phyloP scores from a whole-genome alignment of 2,797 vertebrate species.

The Limosa lapponica region DNA sequence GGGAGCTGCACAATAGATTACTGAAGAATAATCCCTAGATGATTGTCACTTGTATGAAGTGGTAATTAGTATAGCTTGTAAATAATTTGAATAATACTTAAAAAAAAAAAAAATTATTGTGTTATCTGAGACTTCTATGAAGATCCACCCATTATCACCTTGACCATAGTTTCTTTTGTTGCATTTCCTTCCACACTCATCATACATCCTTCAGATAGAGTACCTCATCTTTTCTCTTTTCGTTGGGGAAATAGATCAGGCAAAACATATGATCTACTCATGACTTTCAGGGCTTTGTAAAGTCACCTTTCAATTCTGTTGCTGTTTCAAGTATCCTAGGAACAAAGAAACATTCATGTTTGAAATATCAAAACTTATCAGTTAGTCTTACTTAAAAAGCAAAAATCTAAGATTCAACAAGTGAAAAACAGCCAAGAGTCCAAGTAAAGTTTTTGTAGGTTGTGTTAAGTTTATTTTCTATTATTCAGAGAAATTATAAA shows the following conservation, averaged over 20 bases:
- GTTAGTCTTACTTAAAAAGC: not conserved
- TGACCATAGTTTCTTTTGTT: not conserved
- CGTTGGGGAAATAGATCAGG: not conserved
- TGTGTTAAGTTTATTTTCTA: not conserved
- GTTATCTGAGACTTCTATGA: not conserved
- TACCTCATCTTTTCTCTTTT: not conserved
- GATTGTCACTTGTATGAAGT: not conserved
- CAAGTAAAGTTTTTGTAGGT: not conserved
- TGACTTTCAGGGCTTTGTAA: not conserved
- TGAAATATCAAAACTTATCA: not conserved
- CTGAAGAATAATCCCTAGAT: not conserved
- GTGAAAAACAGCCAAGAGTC: not conserved
- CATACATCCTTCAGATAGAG: not conserved
- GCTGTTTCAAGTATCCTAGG: not conserved
- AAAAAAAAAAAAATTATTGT: not conserved
- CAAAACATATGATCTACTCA: not conserved
- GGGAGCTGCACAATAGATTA: not conserved
- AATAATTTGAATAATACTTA: not conserved
- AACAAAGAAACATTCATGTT: not conserved
- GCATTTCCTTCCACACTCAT: not conserved
- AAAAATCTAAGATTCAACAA: not conserved
- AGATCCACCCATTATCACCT: not conserved
- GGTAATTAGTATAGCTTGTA: not conserved
- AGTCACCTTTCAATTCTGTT: not conserved
- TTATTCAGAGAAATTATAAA: not conserved